These are phyloP conservation scores for Rhegmatorhina hoffmannsi DNA, from an alignment of 2,113 vertebrate species.

Conservation along the genomic window DNA sequence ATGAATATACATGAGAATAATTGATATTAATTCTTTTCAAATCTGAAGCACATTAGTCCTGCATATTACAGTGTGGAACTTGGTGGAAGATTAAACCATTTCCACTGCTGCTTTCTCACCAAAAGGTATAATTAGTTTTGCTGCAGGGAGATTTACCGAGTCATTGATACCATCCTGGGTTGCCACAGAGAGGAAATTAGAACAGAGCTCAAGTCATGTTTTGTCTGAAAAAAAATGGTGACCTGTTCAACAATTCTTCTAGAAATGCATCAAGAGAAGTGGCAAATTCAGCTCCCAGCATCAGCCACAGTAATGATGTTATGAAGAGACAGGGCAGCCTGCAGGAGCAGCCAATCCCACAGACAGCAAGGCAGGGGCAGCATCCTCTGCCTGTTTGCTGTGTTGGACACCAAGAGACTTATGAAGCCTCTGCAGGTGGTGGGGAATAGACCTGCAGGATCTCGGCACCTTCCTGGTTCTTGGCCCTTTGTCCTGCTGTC, in stretches of 20 bases:
- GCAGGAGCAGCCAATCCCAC: neutral
- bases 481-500: neutral
- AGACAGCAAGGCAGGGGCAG: neutral
- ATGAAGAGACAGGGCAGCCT: neutral
- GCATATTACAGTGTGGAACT: neutral
- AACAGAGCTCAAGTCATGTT: neutral
- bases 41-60: conserved; percentile 31
- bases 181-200: neutral
- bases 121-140: conserved; percentile 17
- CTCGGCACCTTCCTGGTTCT: neutral
- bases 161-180: neutral
- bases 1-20: conserved; percentile 62
- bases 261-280: neutral
- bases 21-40: conserved; percentile 44
- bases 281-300: neutral
- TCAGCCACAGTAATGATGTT: neutral
- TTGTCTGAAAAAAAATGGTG: neutral
- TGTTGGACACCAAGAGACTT: neutral
- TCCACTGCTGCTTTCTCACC: neutral
- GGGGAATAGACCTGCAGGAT: neutral
- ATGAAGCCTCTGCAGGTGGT: neutral
- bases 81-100: neutral
- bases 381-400: neutral
- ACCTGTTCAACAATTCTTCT: neutral
- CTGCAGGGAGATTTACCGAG: neutral